Conservation (phyloP, 2,888 invertebrate genomes). For the Gisinianus flammeolus region DNA sequence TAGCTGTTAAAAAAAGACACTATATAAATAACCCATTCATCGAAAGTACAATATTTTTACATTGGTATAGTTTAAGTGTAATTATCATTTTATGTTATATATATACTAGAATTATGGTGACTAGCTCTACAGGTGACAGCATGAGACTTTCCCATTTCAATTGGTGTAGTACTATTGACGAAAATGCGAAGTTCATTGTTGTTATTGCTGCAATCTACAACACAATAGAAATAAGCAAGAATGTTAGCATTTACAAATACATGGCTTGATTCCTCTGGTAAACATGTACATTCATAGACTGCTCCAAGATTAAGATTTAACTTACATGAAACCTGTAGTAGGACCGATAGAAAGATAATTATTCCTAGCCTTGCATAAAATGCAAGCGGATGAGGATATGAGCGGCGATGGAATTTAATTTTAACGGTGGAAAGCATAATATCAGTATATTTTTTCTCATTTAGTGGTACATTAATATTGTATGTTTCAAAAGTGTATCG, state of each 20-base stretch:
- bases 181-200: constrained; percentile 18
- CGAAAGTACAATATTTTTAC: no score
- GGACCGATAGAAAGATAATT: constrained; percentile 23
- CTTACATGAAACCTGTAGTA: constrained; percentile 38
- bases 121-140: constrained; percentile 30
- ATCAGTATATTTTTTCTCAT: constrained; percentile 1
- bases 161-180: background rate
- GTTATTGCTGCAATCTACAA: constrained; percentile 24
- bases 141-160: constrained; percentile 6
- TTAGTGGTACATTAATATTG: background rate
- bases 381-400: constrained; percentile 9
- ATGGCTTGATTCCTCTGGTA: no score
- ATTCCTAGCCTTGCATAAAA: constrained; percentile 22
- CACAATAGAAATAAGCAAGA: background rate
- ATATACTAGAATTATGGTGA: constrained; percentile 60
- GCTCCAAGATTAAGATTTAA: background rate
- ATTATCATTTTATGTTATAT: no score
- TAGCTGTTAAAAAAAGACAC: no score
- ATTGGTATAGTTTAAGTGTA: no score
- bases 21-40: no score
- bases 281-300: background rate
- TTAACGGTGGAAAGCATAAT: constrained; percentile 44
- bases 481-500: no score
- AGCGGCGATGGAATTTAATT: constrained; percentile 28
- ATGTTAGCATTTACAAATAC: background rate